Evolutionary conservation across 2,888 invertebrate species (phyloP).

Genomic region (Andrena marginata): DNA sequence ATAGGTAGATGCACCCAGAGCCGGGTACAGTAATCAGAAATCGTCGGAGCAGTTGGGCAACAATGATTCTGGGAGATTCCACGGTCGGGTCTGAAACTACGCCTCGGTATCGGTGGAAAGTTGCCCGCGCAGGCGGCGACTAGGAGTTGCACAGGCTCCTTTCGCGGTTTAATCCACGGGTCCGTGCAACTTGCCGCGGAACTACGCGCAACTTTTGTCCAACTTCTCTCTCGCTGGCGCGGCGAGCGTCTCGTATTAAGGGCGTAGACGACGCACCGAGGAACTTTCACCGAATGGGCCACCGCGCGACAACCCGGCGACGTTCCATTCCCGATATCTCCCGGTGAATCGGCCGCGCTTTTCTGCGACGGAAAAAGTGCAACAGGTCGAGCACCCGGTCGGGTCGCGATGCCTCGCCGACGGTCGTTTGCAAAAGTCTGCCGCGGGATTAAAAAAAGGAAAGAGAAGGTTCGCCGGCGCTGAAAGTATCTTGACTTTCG

Average conservation of each 20-base stretch:
- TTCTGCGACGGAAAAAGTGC: conserved; percentile 32
- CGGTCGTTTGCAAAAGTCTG: neutral
- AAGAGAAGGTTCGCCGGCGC: conserved; percentile 14
- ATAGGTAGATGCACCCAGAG: neutral
- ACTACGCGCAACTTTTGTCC: conserved; percentile 63
- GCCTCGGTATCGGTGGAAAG: conserved; percentile 31
- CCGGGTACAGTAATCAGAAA: neutral
- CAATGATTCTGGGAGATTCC: conserved; percentile 10
- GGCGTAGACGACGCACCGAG: conserved; percentile 60
- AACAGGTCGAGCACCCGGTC: conserved; percentile 25
- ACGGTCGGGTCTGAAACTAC: neutral
- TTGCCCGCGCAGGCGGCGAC: conserved; percentile 5
- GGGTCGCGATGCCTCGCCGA: neutral
- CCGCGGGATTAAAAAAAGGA: neutral
- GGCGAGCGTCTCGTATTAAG: conserved; percentile 64
- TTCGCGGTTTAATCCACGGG: conserved; percentile 48
- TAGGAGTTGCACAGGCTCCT: conserved; percentile 4
- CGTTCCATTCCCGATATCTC: conserved; percentile 32
- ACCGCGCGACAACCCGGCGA: conserved; percentile 25
- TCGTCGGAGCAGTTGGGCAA: neutral
- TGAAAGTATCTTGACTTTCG: conserved; percentile 45
- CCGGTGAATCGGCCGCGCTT: conserved; percentile 15
- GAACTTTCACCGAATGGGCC: conserved; percentile 69
- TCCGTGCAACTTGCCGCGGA: conserved; percentile 57
- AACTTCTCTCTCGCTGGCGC: conserved; percentile 42